Evolutionary conservation across 1,140 invertebrate species (phyloP).

Genomic region (Riptortus pedestris): DNA sequence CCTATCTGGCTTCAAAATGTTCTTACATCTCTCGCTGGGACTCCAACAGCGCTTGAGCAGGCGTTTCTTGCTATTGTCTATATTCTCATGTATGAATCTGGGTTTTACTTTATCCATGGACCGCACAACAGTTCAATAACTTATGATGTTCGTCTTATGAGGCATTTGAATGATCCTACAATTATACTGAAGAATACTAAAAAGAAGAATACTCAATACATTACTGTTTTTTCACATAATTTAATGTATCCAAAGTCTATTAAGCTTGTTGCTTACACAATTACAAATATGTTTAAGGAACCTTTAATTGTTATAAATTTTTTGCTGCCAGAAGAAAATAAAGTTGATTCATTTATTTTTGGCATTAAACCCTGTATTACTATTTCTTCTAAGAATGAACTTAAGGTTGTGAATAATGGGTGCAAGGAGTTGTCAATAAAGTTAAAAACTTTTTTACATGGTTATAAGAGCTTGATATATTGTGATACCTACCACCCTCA

Average conservation of each 20-base stretch:
- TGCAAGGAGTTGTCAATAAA: neutral
- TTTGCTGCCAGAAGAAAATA: neutral
- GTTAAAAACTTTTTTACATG: neutral
- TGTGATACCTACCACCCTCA: neutral
- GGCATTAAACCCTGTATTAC: neutral
- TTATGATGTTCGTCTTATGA: conserved; percentile 10
- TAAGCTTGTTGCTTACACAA: neutral
- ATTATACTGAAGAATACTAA: neutral
- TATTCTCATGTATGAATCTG: conserved; percentile 16
- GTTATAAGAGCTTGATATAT: neutral
- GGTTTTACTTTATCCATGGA: conserved; percentile 7
- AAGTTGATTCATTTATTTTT: neutral
- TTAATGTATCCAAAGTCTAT: neutral
- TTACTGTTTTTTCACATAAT: neutral
- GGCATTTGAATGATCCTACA: neutral
- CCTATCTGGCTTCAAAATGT: conserved; percentile 10
- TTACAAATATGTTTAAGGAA: neutral
- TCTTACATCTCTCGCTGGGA: neutral
- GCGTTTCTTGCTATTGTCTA: conserved; percentile 3
- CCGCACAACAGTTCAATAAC: neutral
- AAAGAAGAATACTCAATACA: neutral
- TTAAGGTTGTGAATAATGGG: neutral
- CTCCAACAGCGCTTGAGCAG: neutral
- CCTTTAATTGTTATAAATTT: neutral
- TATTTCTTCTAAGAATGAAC: neutral